Percentiles rank a stretch among this genome's conserved stretches.
These are phyloP conservation scores for Motacilla alba DNA, from an alignment of 2,113 vertebrate species.

Conservation along the genomic window DNA sequence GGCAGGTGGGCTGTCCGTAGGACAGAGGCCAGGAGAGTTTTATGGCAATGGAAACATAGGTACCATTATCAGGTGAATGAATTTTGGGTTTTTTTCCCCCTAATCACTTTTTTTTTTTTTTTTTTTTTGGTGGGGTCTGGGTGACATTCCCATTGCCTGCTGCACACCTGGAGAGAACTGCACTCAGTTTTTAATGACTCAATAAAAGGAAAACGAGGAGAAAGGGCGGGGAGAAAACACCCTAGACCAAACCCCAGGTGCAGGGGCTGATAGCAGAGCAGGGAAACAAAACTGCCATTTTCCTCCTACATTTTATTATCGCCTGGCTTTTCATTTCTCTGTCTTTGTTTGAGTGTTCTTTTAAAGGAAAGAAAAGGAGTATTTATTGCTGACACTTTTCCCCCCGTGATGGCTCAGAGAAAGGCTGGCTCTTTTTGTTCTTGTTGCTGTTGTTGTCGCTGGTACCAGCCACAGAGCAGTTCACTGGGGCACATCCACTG, in stretches of 20 bases:
- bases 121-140: not conserved
- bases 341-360: constrained; percentile 10
- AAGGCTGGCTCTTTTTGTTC: not conserved
- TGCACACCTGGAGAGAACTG: not conserved
- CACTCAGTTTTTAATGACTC: not conserved
- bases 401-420: not conserved
- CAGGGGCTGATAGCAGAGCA: constrained; percentile 34
- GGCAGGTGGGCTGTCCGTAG: not conserved
- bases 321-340: constrained; percentile 43
- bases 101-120: not conserved
- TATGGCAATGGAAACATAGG: not conserved
- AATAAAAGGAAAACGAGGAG: not conserved
- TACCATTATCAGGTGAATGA: not conserved
- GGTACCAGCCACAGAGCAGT: not conserved
- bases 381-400: constrained; percentile 30
- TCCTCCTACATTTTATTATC: constrained; percentile 19
- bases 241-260: constrained; percentile 5
- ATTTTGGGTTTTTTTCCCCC: not conserved
- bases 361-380: constrained; percentile 26
- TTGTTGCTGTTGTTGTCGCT: not conserved
- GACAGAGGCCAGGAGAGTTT: not conserved
- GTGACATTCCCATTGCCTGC: not conserved
- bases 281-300: constrained; percentile 46
- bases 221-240: not conserved
- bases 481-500: not conserved